These are phyloP conservation scores for Philaenus spumarius DNA, from an alignment of 1,140 invertebrate species.

Conservation along the genomic window DNA sequence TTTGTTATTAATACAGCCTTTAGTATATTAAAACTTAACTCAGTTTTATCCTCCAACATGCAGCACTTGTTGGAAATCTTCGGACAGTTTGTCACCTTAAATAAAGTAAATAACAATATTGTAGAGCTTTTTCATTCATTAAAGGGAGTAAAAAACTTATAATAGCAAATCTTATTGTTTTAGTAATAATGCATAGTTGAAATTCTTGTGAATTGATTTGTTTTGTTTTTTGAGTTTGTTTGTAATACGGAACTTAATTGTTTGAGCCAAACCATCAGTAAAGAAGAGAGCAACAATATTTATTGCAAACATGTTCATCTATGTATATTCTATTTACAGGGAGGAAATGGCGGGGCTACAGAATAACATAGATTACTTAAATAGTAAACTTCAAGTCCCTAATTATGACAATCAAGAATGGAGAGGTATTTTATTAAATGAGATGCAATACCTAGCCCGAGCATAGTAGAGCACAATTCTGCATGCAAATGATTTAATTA, in stretches of 20 bases:
- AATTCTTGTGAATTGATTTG: no score
- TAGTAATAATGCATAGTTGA: background rate
- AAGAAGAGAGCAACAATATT: background rate
- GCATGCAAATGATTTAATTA: no score
- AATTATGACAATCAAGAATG: slow-evolving; percentile 36
- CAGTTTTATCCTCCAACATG: no score
- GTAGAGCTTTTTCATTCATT: no score
- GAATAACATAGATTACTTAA: slow-evolving; percentile 45
- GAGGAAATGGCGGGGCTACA: slow-evolving; percentile 47
- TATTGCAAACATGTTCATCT: background rate
- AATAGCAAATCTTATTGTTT: background rate
- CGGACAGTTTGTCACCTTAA: no score
- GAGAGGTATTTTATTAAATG: slow-evolving; percentile 29
- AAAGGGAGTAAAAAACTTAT: background rate
- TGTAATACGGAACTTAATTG: no score
- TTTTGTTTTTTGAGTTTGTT: no score
- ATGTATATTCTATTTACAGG: slow-evolving; percentile 37
- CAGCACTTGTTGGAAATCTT: no score
- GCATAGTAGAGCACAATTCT: no score
- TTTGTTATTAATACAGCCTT: no score
- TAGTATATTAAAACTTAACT: no score
- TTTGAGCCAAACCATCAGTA: background rate
- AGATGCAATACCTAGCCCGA: background rate
- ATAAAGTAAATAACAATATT: no score
- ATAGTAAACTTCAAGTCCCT: slow-evolving; percentile 42